phyloP scores from a whole-genome alignment of 2,888 invertebrate species.

The Pinctada fucata region DNA sequence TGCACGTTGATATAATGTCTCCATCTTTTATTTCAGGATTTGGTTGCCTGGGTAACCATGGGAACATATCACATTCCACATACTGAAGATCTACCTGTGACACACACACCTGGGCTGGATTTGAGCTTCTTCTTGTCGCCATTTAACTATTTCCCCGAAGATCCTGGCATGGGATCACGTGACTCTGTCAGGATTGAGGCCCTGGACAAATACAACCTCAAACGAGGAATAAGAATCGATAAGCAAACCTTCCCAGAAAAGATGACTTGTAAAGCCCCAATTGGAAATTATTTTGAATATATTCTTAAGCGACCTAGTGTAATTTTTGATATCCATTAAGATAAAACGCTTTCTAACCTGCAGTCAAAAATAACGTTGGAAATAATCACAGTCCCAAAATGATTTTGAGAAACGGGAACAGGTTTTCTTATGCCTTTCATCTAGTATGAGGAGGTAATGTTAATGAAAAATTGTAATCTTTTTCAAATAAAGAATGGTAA shows the following conservation, averaged over 20 bases:
- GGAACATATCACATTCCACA: conserved; percentile 57
- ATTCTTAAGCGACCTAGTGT: background rate
- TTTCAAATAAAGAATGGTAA: too few species aligned
- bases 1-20: too few species aligned
- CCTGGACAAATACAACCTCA: background rate
- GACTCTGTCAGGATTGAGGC: conserved; percentile 45
- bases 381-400: too few species aligned
- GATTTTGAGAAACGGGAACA: too few species aligned
- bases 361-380: too few species aligned
- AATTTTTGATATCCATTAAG: too few species aligned
- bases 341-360: too few species aligned
- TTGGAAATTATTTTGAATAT: background rate
- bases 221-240: background rate
- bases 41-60: conserved; percentile 54
- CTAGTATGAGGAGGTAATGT: too few species aligned
- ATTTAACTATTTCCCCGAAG: conserved; percentile 58
- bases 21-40: conserved; percentile 44
- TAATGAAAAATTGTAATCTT: too few species aligned
- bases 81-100: conserved; percentile 56
- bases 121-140: conserved; percentile 51
- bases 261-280: background rate
- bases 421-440: too few species aligned
- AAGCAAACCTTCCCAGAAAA: background rate
- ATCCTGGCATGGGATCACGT: conserved; percentile 52
- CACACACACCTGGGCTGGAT: conserved; percentile 46